phyloP scores from a whole-genome alignment of 2,113 vertebrate genomes.

The Toxotes jaculatrix region DNA sequence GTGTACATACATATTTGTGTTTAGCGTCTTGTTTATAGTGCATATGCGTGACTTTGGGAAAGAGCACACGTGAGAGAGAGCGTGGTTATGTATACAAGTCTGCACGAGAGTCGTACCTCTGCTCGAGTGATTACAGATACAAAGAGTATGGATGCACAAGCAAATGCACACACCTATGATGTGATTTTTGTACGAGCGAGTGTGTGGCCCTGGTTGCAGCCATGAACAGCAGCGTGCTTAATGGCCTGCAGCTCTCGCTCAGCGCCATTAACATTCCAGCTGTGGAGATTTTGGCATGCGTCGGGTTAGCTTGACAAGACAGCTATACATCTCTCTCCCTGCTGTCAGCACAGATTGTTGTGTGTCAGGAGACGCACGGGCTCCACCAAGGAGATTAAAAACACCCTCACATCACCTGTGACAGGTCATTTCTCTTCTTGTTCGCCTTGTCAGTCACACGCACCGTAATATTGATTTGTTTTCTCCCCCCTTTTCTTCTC shows the following conservation, averaged over 20 bases:
- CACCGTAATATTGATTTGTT: slow-evolving; percentile 34
- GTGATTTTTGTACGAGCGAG: slow-evolving; percentile 18
- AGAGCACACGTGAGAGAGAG: slow-evolving; percentile 15
- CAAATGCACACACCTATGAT: slow-evolving; percentile 11
- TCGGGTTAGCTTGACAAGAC: slow-evolving; percentile 77
- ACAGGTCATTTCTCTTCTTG: slow-evolving; percentile 39
- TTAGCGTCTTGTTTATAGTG: slow-evolving; percentile 34
- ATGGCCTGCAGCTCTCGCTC: slow-evolving; percentile 69
- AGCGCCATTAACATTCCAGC: slow-evolving; percentile 83
- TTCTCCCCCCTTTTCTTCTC: neutral
- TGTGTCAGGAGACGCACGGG: slow-evolving; percentile 11
- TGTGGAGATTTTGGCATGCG: slow-evolving; percentile 72
- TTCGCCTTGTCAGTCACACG: slow-evolving; percentile 34
- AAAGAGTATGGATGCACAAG: neutral
- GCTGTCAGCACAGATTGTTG: slow-evolving; percentile 29
- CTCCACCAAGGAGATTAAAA: slow-evolving; percentile 40
- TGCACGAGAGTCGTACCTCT: neutral
- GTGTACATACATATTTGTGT: slow-evolving; percentile 35
- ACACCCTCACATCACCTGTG: slow-evolving; percentile 27
- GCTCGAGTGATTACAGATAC: neutral
- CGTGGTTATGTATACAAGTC: neutral
- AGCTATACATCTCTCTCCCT: slow-evolving; percentile 60
- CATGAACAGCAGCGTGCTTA: slow-evolving; percentile 26
- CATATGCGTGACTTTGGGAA: slow-evolving; percentile 35
- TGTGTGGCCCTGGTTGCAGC: slow-evolving; percentile 43